Conservation (phyloP, 2,797 vertebrate genomes). For the Semaprochilodus insignis region DNA sequence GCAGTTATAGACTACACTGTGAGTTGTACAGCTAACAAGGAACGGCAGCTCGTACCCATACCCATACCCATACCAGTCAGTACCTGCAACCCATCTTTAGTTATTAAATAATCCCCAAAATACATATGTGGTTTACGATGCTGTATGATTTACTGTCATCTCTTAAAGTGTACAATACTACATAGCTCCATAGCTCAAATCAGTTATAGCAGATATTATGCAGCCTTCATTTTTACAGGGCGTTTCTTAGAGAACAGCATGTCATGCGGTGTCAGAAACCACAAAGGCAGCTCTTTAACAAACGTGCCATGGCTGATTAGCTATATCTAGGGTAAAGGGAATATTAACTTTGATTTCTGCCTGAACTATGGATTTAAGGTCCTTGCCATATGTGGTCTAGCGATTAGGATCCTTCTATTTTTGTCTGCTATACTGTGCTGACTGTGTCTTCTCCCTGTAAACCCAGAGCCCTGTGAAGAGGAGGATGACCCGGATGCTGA, state of each 20-base stretch:
- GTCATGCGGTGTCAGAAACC: not conserved
- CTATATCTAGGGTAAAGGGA: not conserved
- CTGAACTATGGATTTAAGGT: not conserved
- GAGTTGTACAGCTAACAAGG: not conserved
- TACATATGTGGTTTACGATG: not conserved
- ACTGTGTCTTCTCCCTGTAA: slow-evolving; percentile 55
- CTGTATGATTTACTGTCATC: not conserved
- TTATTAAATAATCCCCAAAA: not conserved
- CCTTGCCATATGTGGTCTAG: not conserved
- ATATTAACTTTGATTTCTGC: not conserved
- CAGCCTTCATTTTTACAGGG: not conserved
- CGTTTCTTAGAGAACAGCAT: not conserved
- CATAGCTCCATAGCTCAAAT: not conserved
- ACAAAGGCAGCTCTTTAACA: not conserved
- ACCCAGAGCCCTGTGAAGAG: slow-evolving; percentile 83
- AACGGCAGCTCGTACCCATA: not conserved
- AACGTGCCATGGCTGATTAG: not conserved
- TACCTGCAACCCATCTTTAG: too few relatives aligned
- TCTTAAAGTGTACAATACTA: not conserved
- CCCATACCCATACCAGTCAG: not conserved
- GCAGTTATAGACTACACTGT: not conserved
- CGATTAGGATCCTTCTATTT: not conserved
- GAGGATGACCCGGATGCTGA: slow-evolving; percentile 86
- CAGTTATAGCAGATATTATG: not conserved
- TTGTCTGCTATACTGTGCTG: slow-evolving; percentile 5